phyloP scores from a whole-genome alignment of 2,797 vertebrate species.

The Sus cebifrons region DNA sequence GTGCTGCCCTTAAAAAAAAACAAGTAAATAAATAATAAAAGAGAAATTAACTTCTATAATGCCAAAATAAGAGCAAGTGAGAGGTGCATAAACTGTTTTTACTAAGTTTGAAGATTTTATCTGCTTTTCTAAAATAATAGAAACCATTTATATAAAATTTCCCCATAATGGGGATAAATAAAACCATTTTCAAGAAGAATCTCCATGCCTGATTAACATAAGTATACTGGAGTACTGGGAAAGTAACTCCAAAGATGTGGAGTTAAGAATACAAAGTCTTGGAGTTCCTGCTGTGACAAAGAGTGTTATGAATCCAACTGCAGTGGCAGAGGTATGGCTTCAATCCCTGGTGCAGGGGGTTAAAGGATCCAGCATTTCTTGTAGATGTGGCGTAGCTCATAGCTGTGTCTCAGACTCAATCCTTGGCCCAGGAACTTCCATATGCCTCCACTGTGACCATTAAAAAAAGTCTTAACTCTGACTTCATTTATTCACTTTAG shows the following conservation, averaged over 20 bases:
- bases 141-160: conserved; percentile 16
- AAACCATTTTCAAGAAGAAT: conserved; percentile 18
- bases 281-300: no score
- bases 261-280: not conserved
- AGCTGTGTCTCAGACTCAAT: no score
- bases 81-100: not conserved
- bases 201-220: not conserved
- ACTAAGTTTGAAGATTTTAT: not conserved
- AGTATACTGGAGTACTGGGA: not conserved
- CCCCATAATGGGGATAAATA: not conserved
- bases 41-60: not conserved
- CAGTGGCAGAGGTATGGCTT: no score
- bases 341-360: no score
- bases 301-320: no score
- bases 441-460: no score
- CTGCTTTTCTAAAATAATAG: conserved; percentile 55
- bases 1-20: no score
- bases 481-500: not conserved
- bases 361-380: no score
- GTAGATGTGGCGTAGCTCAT: no score
- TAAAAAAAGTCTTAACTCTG: not conserved
- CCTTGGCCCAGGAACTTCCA: no score
- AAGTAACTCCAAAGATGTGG: not conserved
- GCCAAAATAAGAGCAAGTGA: conserved; percentile 18
- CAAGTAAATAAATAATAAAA: not conserved